These are phyloP conservation scores for Eudyptes chrysolophus DNA, from an alignment of 2,113 vertebrate genomes.

Conservation along the genomic window DNA sequence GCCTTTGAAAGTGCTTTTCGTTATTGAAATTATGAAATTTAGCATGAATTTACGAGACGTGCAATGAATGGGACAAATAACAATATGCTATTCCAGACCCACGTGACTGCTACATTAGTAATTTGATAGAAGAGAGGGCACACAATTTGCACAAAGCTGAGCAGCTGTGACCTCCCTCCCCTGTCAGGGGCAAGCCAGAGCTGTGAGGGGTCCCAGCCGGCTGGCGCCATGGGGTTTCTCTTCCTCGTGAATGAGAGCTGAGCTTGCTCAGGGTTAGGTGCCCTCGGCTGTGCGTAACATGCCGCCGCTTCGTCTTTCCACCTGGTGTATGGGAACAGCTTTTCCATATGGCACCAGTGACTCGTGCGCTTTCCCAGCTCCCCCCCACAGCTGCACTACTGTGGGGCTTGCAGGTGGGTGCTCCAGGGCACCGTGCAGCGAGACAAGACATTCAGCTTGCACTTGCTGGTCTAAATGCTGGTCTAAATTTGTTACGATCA, in stretches of 20 bases:
- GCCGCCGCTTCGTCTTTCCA: accelerated
- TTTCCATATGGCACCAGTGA: accelerated
- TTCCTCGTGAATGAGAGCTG: background rate
- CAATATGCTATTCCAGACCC: background rate
- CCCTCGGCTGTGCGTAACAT: background rate
- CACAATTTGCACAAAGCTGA: background rate
- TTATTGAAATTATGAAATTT: background rate
- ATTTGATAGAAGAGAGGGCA: background rate
- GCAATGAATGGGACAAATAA: background rate
- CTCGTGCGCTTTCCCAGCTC: accelerated
- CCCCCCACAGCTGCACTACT: accelerated
- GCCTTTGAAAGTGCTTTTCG: background rate
- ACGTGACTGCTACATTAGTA: too few species aligned
- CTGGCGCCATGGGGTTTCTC: background rate
- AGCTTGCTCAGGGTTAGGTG: background rate
- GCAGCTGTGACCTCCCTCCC: background rate
- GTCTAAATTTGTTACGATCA: background rate
- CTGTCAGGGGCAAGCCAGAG: background rate
- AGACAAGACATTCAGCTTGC: background rate
- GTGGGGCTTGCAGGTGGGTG: too few species aligned
- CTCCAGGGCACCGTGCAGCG: accelerated
- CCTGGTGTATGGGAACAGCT: accelerated
- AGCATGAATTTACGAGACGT: background rate
- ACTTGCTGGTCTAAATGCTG: background rate
- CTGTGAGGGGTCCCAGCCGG: background rate